A percentile compares a stretch with the other conserved stretches of the same genome.
Evolutionary conservation across 2,888 invertebrate genomes (phyloP).

Genomic region (Acrobasis repandana): DNA sequence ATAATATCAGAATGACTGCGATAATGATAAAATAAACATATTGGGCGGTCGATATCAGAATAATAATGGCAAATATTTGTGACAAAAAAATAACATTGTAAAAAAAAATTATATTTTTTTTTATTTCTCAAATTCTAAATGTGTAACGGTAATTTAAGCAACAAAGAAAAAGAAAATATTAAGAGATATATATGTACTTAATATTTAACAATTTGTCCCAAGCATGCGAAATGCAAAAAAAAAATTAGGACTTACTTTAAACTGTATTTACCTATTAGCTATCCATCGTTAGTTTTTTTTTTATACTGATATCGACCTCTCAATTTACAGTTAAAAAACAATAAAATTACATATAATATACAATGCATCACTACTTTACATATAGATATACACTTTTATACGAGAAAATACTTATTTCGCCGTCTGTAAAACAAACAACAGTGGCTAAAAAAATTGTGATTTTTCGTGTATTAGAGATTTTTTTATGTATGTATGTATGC

Average conservation of each 20-base stretch:
- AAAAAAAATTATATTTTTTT: no score
- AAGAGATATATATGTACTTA: no score
- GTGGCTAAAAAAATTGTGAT: not conserved
- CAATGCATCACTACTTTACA: conserved; percentile 18
- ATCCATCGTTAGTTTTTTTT: no score
- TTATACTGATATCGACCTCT: not conserved
- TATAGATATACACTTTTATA: conserved; percentile 21
- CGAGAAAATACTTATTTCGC: conserved; percentile 12
- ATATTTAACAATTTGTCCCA: no score
- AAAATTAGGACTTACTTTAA: no score
- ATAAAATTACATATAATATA: conserved; percentile 23
- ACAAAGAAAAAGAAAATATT: no score
- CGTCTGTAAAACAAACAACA: conserved; percentile 2
- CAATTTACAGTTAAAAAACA: conserved; percentile 8
- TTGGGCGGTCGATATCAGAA: conserved; percentile 3
- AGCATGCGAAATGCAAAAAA: no score
- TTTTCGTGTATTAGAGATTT: not conserved
- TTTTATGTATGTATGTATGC: not conserved
- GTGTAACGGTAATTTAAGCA: no score
- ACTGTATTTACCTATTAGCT: no score
- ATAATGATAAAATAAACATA: conserved; percentile 6
- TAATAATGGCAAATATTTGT: not conserved
- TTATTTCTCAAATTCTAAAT: no score
- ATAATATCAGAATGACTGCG: conserved; percentile 54
- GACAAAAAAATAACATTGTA: not conserved